phyloP scores from a whole-genome alignment of 2,113 vertebrate species.

The Malurus elegans region DNA sequence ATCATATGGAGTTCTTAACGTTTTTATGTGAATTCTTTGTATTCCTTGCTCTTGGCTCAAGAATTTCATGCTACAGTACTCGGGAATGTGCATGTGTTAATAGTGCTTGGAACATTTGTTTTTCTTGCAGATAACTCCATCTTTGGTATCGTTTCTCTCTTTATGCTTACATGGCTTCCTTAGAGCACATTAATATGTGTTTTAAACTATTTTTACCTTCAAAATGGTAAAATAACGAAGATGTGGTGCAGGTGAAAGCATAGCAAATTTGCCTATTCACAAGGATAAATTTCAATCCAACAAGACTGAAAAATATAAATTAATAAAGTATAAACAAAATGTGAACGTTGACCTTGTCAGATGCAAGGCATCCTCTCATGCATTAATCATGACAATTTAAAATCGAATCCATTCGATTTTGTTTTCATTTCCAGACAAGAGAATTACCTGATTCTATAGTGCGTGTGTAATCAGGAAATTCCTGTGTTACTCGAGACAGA shows the following conservation, averaged over 20 bases:
- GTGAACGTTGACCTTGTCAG: background rate
- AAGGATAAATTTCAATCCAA: background rate
- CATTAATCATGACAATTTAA: background rate
- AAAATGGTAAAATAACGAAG: background rate
- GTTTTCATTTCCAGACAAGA: background rate
- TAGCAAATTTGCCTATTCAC: background rate
- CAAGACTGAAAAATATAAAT: background rate
- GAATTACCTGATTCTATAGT: background rate
- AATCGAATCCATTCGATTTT: background rate
- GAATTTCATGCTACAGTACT: background rate
- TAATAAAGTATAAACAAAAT: background rate
- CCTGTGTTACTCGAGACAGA: fast-evolving
- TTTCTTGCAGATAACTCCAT: background rate
- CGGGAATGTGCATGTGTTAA: fast-evolving
- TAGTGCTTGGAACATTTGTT: background rate
- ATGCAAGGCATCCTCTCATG: background rate
- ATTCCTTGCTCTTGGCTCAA: background rate
- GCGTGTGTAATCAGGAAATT: background rate
- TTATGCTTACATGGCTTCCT: background rate
- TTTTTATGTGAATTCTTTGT: background rate
- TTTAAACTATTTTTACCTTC: background rate
- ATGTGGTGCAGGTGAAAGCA: background rate
- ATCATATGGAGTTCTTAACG: background rate
- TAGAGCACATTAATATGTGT: background rate
- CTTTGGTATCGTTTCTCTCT: background rate